Conservation (phyloP, 2,113 vertebrate genomes). For the Pterocles gutturalis region DNA sequence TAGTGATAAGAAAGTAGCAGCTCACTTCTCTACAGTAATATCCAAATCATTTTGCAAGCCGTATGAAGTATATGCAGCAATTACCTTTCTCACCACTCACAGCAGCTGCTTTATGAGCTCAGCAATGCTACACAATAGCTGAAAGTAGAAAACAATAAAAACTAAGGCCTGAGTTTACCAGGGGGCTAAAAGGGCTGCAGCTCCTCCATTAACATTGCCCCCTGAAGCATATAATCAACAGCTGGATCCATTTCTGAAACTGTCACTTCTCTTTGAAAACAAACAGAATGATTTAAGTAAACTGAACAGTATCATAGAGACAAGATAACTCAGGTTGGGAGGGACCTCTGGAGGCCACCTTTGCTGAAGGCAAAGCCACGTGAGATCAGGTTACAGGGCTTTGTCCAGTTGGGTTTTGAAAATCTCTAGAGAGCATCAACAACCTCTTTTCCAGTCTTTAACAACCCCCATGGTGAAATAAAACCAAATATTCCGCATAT, state of each 20-base stretch:
- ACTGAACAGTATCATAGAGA: neutral
- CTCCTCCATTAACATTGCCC: neutral
- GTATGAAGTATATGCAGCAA: constrained; percentile 43
- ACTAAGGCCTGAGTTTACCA: constrained; percentile 23
- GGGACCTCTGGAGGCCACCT: neutral
- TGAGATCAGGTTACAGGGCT: neutral
- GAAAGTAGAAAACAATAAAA: constrained; percentile 50
- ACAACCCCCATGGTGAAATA: rapidly evolving
- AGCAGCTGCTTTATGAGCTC: constrained; percentile 51
- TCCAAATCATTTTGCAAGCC: constrained; percentile 36
- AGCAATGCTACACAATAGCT: neutral
- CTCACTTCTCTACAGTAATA: constrained; percentile 1
- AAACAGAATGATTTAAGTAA: constrained; percentile 42
- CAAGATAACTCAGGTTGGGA: neutral
- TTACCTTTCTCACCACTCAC: constrained; percentile 41
- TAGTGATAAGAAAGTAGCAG: constrained; percentile 19
- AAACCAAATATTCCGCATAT: neutral
- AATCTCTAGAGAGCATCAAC: neutral
- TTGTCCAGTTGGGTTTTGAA: neutral
- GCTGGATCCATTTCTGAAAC: constrained; percentile 45
- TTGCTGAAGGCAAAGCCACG: neutral
- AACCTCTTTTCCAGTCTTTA: neutral
- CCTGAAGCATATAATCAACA: constrained; percentile 56
- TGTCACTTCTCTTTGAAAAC: constrained; percentile 12
- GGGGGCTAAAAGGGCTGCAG: constrained; percentile 28